Percentiles rank a stretch among this genome's conserved stretches.
phyloP scores from a whole-genome alignment of 2,888 invertebrate species.

The Harmothoe impar region DNA sequence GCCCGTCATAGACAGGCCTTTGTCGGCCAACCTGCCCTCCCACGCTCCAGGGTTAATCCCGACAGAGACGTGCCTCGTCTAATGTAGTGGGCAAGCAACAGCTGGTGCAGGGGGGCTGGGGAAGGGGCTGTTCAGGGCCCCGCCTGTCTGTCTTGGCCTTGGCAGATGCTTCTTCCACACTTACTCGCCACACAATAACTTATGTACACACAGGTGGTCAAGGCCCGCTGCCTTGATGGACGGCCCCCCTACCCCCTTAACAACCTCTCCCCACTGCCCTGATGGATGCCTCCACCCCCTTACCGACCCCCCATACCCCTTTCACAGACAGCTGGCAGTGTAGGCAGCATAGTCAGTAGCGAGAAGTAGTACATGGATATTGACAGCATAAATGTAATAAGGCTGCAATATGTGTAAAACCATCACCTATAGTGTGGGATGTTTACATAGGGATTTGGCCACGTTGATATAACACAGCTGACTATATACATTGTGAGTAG shows the following conservation, averaged over 20 bases:
- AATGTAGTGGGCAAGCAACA: slow-evolving; percentile 39
- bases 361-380: too few species aligned
- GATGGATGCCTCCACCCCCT: background rate
- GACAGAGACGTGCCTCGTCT: background rate
- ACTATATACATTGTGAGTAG: too few species aligned
- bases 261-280: background rate
- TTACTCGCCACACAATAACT: slow-evolving; percentile 19
- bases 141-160: background rate
- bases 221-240: background rate
- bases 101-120: background rate
- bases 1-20: background rate
- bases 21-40: background rate
- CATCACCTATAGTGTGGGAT: too few species aligned
- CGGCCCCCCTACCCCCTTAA: background rate
- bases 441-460: too few species aligned
- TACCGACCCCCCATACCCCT: background rate
- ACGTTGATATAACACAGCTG: too few species aligned
- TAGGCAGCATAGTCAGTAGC: too few species aligned
- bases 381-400: too few species aligned
- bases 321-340: too few species aligned
- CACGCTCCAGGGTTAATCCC: background rate
- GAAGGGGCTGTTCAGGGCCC: background rate
- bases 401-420: too few species aligned
- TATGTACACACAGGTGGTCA: slow-evolving; percentile 5
- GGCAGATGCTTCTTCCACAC: background rate